A percentile compares a stretch with the other conserved stretches of the same genome.
phyloP scores from a whole-genome alignment of 2,888 invertebrate genomes.

The Drosophila buzzatii region DNA sequence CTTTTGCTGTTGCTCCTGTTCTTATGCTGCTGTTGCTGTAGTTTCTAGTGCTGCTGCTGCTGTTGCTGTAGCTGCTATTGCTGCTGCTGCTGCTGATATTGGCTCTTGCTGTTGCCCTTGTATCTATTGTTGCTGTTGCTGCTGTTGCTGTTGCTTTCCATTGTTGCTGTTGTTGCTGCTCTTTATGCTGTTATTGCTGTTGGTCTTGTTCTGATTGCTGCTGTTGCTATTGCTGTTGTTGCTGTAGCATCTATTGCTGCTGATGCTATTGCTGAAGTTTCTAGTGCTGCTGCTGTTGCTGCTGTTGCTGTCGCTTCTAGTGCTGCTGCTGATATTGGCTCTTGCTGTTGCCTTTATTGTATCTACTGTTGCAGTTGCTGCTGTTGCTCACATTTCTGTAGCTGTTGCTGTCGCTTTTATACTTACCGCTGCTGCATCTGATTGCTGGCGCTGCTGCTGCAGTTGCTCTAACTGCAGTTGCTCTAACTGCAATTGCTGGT shows the following conservation, averaged over 20 bases:
- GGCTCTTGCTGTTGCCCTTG: neutral
- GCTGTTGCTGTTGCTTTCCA: neutral
- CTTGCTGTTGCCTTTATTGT: neutral
- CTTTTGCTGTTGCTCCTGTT: neutral
- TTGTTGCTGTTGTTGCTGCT: neutral
- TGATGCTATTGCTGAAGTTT: neutral
- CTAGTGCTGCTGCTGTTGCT: neutral
- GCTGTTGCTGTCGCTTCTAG: neutral
- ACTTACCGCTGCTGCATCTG: neutral
- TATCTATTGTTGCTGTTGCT: neutral
- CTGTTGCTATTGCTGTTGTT: neutral
- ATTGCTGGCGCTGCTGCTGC: neutral
- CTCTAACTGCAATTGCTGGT: too few relatives aligned
- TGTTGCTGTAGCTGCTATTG: neutral
- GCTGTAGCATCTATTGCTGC: neutral
- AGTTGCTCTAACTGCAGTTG: neutral
- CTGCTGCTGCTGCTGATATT: neutral
- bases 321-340: neutral
- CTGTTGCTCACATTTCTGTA: neutral
- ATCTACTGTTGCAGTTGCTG: neutral
- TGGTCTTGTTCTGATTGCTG: too few relatives aligned
- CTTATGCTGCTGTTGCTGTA: neutral
- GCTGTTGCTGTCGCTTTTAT: neutral
- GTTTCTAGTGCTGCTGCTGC: neutral
- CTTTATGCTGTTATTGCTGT: too few relatives aligned